These are phyloP conservation scores for Poeciliopsis paucimaculata DNA, from an alignment of 2,797 vertebrate species.

Conservation along the genomic window DNA sequence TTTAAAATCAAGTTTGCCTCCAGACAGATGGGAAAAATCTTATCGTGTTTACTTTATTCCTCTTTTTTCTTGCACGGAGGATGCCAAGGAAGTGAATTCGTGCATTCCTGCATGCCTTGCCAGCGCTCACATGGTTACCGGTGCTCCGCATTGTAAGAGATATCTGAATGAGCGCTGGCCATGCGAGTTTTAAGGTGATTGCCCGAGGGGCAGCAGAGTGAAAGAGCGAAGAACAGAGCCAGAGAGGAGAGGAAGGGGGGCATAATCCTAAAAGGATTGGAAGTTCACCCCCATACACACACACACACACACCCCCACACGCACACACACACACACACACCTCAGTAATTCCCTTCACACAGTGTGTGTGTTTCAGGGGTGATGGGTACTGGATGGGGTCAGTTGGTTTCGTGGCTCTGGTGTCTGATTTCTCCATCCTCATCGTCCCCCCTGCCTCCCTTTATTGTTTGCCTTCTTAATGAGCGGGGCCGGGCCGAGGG, in stretches of 20 bases:
- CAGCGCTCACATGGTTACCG: constrained; percentile 95
- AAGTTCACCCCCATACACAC: constrained; percentile 61
- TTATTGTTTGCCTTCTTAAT: constrained; percentile 96
- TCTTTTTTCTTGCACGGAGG: constrained; percentile 62
- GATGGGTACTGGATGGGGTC: constrained; percentile 68
- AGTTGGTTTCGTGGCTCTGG: constrained; percentile 79
- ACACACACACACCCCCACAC: constrained; percentile 39
- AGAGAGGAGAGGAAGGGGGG: constrained; percentile 43
- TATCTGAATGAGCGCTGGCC: constrained; percentile 93
- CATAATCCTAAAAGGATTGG: constrained; percentile 86
- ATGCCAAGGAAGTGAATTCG: constrained; percentile 86
- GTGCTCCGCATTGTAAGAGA: constrained; percentile 90
- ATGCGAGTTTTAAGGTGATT: constrained; percentile 94
- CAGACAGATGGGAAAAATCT: constrained; percentile 30
- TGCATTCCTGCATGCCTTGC: constrained; percentile 91
- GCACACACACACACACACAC: constrained; percentile 30
- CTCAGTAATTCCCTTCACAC: constrained; percentile 43
- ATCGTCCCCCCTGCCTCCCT: constrained; percentile 78
- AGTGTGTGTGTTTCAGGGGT: constrained; percentile 52
- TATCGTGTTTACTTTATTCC: constrained; percentile 29
- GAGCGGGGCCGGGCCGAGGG: constrained; percentile 88
- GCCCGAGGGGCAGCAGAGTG: constrained; percentile 86
- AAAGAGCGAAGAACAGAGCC: constrained; percentile 78
- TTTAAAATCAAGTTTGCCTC: not conserved
- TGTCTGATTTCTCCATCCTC: constrained; percentile 86